These are phyloP conservation scores for Rallus limicola DNA, from an alignment of 2,113 vertebrate species.

Conservation along the genomic window DNA sequence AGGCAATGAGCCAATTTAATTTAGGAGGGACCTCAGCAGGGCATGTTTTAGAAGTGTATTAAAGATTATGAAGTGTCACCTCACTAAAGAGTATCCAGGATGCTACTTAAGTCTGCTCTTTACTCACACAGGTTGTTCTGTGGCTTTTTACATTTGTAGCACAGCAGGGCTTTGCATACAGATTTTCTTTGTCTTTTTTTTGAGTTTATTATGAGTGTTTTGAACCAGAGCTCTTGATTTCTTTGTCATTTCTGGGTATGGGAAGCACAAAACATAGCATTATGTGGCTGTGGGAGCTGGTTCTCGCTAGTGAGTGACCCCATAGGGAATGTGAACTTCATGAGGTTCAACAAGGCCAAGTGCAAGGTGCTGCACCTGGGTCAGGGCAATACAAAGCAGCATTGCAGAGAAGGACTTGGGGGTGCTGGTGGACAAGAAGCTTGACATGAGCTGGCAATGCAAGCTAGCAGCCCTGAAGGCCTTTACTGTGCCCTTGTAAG, in stretches of 20 bases:
- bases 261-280: neutral
- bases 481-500: too few relatives aligned
- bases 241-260: neutral
- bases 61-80: neutral
- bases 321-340: neutral
- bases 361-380: too few relatives aligned
- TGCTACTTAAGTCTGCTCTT: neutral
- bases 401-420: too few relatives aligned
- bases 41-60: neutral
- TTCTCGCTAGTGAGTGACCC: neutral
- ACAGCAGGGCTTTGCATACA: neutral
- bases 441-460: too few relatives aligned
- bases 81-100: neutral
- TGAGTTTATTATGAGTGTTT: neutral
- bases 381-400: too few relatives aligned
- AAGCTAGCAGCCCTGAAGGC: too few relatives aligned
- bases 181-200: neutral
- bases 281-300: neutral
- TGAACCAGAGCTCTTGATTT: neutral
- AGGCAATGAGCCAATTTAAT: neutral
- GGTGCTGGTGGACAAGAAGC: too few relatives aligned
- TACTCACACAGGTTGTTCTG: neutral
- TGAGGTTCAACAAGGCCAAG: too few relatives aligned
- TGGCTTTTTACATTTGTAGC: neutral
- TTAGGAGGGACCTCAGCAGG: neutral